Percentiles rank a stretch among this genome's conserved stretches.
phyloP scores from a whole-genome alignment of 2,113 vertebrate genomes.

The Saccopteryx leptura region DNA sequence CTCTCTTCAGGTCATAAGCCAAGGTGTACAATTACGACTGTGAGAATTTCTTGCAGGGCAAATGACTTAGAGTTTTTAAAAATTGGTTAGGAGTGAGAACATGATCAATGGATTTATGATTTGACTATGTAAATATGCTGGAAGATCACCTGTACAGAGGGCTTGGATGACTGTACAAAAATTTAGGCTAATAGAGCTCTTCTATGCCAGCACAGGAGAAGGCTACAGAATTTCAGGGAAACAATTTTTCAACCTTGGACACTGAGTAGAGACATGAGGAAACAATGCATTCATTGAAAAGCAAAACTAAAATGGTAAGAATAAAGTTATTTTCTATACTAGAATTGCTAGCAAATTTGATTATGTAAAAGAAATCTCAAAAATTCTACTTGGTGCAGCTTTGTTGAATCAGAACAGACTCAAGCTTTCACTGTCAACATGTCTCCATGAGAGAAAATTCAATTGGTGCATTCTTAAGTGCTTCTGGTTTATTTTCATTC shows the following conservation, averaged over 20 bases:
- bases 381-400: not conserved
- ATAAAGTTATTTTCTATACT: conserved; percentile 21
- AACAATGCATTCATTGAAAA: conserved; percentile 49
- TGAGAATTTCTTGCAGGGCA: not conserved
- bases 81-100: not conserved
- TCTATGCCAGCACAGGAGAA: not conserved
- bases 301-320: conserved; percentile 53
- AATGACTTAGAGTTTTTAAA: not conserved
- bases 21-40: not conserved
- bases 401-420: conserved; percentile 15
- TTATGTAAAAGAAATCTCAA: conserved; percentile 54
- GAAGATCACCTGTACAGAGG: not conserved
- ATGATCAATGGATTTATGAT: not conserved
- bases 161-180: not conserved
- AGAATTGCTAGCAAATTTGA: conserved; percentile 56
- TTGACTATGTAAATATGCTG: not conserved
- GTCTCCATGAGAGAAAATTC: conserved; percentile 17
- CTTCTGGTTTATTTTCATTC: conserved; percentile 38
- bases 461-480: not conserved
- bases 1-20: not conserved
- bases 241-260: not conserved
- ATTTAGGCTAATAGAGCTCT: conserved; percentile 21
- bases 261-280: not conserved
- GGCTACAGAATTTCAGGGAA: not conserved
- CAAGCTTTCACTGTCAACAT: not conserved